Evolutionary conservation across 2,888 invertebrate species (phyloP), one percentile per base, ranked within the genome.

Genomic region (Nowickia ferox): DNA sequence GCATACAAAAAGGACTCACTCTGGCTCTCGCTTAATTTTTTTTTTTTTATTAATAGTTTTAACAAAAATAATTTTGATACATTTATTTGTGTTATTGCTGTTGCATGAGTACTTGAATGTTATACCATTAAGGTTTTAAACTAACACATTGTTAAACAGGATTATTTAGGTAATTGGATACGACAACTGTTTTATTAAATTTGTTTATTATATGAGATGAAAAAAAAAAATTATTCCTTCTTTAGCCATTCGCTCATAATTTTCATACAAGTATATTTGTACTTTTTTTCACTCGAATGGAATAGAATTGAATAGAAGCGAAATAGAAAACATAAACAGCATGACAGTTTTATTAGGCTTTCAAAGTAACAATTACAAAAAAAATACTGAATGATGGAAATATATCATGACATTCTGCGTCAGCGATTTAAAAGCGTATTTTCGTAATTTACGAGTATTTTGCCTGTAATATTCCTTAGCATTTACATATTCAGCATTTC

Each of bases 111-210:
- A 55, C 65, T 72, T 69, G 22, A 79, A 79, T 83, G 59, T 79
- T 78, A 79, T 79, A 44, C 71, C 65, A 75, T 79, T 82, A 83
- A 65, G 83, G 83, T 76, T 76, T 86, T 75, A 85, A 81, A 85
- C 55, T 30, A 79, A 86, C 78, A 75, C 63, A 78, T 78, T 87
- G 78, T 75, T 76, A 82, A 84, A 87, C 84, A 76, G 86, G 86
- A 87, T 86, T 86, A 86, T 87, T 72, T 79, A 75, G 76, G 88
- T 88, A 88, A 88, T 88, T 88, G 87, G 88, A 88, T 88, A 88
- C 86, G 82, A 80, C 88, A 88, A 88, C 87, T 88, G 88, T 88
- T 88, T 87, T 82, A 69, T 87, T 61, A 72, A 53, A 15, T 44
- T 46, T 42, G 17, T 68, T 46, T 42, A 40, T 68, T 46, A 38